Conservation (phyloP, 2,113 vertebrate genomes). For the Clarias batrachus region DNA sequence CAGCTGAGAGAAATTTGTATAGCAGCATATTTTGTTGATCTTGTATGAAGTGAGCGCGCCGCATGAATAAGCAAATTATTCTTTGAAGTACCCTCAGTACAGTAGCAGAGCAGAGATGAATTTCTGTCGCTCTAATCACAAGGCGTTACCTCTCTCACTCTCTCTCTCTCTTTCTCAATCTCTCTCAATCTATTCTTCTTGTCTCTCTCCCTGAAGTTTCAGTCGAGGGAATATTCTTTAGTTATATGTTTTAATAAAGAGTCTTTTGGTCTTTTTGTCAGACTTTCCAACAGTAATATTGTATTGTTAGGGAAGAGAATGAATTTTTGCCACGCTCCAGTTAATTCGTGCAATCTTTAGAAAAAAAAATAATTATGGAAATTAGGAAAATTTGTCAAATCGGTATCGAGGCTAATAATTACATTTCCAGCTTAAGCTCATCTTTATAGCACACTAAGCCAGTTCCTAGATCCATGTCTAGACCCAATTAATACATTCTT, state of each 20-base stretch:
- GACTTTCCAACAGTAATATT: background rate
- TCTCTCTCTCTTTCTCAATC: background rate
- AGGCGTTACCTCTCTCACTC: background rate
- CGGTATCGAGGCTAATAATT: background rate
- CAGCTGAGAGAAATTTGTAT: constrained; percentile 62
- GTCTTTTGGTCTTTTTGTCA: constrained; percentile 30
- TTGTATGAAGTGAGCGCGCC: constrained; percentile 50
- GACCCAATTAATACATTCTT: constrained; percentile 9
- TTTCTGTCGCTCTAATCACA: constrained; percentile 37
- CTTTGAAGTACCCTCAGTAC: constrained; percentile 63
- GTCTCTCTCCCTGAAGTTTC: constrained; percentile 30
- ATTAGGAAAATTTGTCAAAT: background rate
- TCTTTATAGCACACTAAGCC: constrained; percentile 32
- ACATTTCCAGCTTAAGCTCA: background rate
- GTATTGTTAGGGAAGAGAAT: background rate
- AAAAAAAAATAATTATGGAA: background rate
- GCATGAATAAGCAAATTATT: constrained; percentile 59
- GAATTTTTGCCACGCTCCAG: background rate
- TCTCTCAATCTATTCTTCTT: background rate
- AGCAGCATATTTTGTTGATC: constrained; percentile 41
- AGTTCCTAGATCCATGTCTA: background rate
- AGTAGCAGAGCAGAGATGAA: constrained; percentile 27
- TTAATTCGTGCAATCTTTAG: background rate
- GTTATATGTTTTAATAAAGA: constrained; percentile 38
- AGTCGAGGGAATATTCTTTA: background rate